Evolutionary conservation across 2,888 invertebrate species (phyloP).

Genomic region (Euphydryas editha): DNA sequence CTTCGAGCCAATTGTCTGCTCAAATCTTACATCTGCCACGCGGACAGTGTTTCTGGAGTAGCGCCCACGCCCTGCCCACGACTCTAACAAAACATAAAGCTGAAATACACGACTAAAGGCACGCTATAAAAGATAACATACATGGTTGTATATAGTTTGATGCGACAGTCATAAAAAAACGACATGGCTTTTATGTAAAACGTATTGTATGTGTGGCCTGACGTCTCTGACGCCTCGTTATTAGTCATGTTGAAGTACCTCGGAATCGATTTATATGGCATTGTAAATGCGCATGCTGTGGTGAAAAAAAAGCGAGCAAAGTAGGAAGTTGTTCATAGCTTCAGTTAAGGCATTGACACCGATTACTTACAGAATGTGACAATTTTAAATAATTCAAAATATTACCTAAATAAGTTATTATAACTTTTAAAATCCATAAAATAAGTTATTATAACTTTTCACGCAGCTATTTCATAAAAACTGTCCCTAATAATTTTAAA

Average conservation of each 20-base stretch:
- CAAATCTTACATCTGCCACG: constrained; percentile 74
- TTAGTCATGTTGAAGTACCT: constrained; percentile 38
- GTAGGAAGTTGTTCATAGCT: constrained; percentile 16
- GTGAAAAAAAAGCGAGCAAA: constrained; percentile 17
- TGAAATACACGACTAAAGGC: constrained; percentile 68
- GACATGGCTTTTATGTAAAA: constrained; percentile 67
- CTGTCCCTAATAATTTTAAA: constrained; percentile 3
- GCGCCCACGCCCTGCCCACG: constrained; percentile 68
- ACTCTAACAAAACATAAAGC: constrained; percentile 58
- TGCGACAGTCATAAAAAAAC: constrained; percentile 68
- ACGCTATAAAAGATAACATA: constrained; percentile 71
- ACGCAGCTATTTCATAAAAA: background rate
- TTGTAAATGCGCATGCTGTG: constrained; percentile 35
- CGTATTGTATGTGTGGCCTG: constrained; percentile 63
- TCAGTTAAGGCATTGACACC: constrained; percentile 9
- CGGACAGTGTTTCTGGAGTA: constrained; percentile 70
- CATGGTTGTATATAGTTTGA: constrained; percentile 67
- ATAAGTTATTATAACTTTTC: background rate
- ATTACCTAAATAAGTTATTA: background rate
- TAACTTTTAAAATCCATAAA: background rate
- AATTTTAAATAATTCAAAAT: background rate
- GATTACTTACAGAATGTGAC: background rate
- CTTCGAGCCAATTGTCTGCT: constrained; percentile 64
- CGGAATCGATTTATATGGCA: constrained; percentile 42
- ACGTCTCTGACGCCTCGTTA: constrained; percentile 44